A percentile compares a stretch with the other conserved stretches of the same genome.
phyloP scores from a whole-genome alignment of 1,140 invertebrate genomes.

The Cydia splendana region DNA sequence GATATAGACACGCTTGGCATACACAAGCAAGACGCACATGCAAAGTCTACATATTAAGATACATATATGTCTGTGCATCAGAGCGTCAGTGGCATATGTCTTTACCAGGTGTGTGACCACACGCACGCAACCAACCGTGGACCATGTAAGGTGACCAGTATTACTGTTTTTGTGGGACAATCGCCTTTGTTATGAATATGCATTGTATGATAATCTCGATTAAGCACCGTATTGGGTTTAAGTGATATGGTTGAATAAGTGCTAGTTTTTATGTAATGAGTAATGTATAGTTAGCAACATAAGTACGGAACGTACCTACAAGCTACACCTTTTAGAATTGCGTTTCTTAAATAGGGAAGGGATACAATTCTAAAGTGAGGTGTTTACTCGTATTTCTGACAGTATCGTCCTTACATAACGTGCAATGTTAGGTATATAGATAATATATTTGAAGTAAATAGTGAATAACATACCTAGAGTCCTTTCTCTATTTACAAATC shows the following conservation, averaged over 20 bases:
- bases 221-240: not conserved
- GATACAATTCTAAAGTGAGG: too few species aligned
- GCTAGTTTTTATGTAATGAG: not conserved
- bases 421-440: too few species aligned
- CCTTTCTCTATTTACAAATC: not conserved
- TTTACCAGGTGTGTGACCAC: constrained; percentile 13
- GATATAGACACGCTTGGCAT: too few species aligned
- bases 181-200: not conserved
- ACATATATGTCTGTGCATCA: not conserved
- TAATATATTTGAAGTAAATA: not conserved
- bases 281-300: not conserved
- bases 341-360: too few species aligned
- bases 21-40: not conserved
- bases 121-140: constrained; percentile 12
- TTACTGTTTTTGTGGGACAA: constrained; percentile 22
- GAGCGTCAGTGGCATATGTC: constrained; percentile 9
- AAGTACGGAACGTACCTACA: too few species aligned
- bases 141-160: constrained; percentile 21
- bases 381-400: too few species aligned
- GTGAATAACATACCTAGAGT: not conserved
- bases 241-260: not conserved
- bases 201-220: not conserved
- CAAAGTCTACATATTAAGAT: not conserved
- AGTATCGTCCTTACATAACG: too few species aligned
- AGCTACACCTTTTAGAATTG: too few species aligned